Percentiles rank a stretch among this genome's conserved stretches.
Conservation (phyloP, 2,113 vertebrate genomes). For the Eptatretus burgeri region DNA sequence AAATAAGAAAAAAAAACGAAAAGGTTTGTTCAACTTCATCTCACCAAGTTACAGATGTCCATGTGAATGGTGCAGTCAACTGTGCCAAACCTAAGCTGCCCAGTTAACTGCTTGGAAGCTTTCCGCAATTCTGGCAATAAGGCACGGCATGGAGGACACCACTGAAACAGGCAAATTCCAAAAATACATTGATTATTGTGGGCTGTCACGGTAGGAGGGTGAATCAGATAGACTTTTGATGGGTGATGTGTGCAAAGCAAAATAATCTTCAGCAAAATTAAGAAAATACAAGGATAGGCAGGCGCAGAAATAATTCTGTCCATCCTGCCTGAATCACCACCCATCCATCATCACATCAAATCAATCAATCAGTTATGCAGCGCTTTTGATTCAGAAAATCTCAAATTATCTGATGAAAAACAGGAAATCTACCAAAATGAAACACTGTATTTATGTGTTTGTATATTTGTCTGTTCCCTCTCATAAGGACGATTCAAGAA, state of each 20-base stretch:
- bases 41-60: slow-evolving; percentile 54
- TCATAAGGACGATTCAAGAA: no score
- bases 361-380: neutral
- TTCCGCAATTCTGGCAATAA: slow-evolving; percentile 73
- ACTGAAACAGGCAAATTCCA: slow-evolving; percentile 22
- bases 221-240: neutral
- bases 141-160: slow-evolving; percentile 78
- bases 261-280: neutral
- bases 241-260: no score
- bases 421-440: no score
- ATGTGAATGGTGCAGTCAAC: slow-evolving; percentile 76
- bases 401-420: no score
- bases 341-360: neutral
- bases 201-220: neutral
- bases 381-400: neutral
- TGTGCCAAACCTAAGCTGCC: slow-evolving; percentile 70
- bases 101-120: slow-evolving; percentile 58
- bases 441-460: no score
- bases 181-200: neutral
- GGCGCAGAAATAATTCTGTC: neutral
- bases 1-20: no score
- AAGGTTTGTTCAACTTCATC: neutral
- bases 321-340: neutral
- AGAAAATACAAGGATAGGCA: neutral
- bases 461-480: no score